Evolutionary conservation across 2,113 vertebrate species (phyloP).

Genomic region (Ariopsis seemanni): DNA sequence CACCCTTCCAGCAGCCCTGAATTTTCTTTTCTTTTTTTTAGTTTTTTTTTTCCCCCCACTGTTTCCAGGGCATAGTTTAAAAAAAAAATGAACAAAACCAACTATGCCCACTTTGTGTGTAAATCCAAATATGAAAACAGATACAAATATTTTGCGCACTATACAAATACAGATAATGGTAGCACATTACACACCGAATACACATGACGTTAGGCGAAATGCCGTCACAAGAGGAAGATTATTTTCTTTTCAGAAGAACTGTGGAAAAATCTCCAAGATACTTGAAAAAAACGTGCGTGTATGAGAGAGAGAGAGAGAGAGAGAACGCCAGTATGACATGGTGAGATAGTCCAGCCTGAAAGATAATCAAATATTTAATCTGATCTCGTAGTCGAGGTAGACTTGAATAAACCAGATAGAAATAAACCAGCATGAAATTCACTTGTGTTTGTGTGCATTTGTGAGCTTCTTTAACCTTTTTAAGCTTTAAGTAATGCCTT

Average conservation of each 20-base stretch:
- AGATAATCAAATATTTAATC: constrained; percentile 38
- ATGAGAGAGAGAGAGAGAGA: neutral
- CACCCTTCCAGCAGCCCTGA: too few species aligned
- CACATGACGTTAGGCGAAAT: too few species aligned
- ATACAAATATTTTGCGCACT: too few species aligned
- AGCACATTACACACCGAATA: too few species aligned
- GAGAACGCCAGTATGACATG: neutral
- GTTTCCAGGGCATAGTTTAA: too few species aligned
- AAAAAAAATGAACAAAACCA: too few species aligned
- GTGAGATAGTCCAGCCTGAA: constrained; percentile 6
- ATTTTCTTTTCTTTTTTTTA: too few species aligned
- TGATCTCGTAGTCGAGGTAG: constrained; percentile 21
- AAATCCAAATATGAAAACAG: too few species aligned
- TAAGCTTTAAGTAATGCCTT: constrained; percentile 23
- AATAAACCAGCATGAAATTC: constrained; percentile 16
- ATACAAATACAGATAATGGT: too few species aligned
- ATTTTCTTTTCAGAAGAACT: neutral
- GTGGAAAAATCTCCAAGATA: neutral
- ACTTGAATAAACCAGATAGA: constrained; percentile 10
- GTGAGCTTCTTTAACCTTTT: constrained; percentile 8
- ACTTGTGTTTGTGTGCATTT: constrained; percentile 6
- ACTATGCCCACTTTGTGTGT: too few species aligned
- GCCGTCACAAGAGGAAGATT: neutral
- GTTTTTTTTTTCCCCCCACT: too few species aligned
- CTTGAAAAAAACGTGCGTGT: neutral